Conservation (phyloP, 2,888 invertebrate genomes). For the Erpobdella octoculata region DNA sequence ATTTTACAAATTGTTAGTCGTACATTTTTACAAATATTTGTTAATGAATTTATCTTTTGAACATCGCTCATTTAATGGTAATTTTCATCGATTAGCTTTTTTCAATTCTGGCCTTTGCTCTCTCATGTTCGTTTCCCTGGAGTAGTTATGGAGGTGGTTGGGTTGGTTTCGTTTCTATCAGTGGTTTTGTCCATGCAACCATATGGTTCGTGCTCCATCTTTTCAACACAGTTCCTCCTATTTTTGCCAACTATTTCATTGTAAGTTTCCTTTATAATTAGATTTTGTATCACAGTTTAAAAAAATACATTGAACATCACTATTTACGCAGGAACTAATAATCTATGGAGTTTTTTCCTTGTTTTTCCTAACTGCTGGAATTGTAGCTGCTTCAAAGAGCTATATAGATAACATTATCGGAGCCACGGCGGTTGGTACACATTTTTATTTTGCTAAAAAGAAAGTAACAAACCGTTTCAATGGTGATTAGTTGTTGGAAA, state of each 20-base stretch:
- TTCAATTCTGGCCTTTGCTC: constrained; percentile 8
- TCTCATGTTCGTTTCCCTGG: constrained; percentile 14
- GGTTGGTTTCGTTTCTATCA: constrained; percentile 19
- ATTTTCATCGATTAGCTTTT: constrained; percentile 5
- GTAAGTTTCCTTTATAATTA: too few relatives aligned
- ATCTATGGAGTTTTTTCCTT: constrained; percentile 15
- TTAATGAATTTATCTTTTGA: too few relatives aligned
- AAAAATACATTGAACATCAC: too few relatives aligned
- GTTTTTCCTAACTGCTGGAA: constrained; percentile 30
- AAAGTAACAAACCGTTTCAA: too few relatives aligned
- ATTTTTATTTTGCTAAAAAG: not conserved
- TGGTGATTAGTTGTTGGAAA: too few relatives aligned
- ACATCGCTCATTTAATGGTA: not conserved
- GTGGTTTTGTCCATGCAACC: not conserved
- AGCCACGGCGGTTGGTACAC: constrained; percentile 16
- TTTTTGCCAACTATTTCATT: constrained; percentile 27
- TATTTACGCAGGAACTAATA: constrained; percentile 32
- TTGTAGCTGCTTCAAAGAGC: constrained; percentile 18
- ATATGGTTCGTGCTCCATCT: constrained; percentile 20
- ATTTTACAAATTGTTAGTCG: constrained; percentile 23
- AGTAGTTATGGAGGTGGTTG: constrained; percentile 22
- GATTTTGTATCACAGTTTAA: too few relatives aligned
- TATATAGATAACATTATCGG: not conserved
- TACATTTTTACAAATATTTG: not conserved
- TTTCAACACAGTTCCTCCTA: constrained; percentile 25